Evolutionary conservation across 2,888 invertebrate genomes (phyloP).

Genomic region (Eumerus sabulonum): DNA sequence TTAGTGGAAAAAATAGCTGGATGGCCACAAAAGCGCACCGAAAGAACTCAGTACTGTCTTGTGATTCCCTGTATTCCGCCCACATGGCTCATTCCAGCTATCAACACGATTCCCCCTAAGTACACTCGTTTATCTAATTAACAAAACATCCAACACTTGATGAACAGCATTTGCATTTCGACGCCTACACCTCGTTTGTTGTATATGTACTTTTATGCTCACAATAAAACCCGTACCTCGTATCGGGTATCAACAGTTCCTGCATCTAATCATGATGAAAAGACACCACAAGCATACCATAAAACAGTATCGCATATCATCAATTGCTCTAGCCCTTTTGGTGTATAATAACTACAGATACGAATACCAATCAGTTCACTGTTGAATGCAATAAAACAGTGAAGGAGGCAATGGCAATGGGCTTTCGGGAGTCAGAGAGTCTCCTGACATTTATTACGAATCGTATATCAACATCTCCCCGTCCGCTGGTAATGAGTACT

Average conservation of each 20-base stretch:
- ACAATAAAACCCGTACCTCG: conserved; percentile 32
- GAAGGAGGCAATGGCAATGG: too few species aligned
- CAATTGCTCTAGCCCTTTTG: conserved; percentile 37
- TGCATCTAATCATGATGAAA: conserved; percentile 31
- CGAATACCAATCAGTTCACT: background rate
- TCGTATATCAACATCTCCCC: conserved; percentile 59
- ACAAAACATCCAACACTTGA: conserved; percentile 20
- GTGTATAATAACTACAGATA: conserved; percentile 24
- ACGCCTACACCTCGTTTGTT: conserved; percentile 15
- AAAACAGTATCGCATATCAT: conserved; percentile 61
- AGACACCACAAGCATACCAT: conserved; percentile 27
- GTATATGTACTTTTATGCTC: conserved; percentile 15
- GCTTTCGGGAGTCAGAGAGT: background rate
- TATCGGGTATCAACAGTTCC: too few species aligned
- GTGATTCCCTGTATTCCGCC: too few species aligned
- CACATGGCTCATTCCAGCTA: background rate
- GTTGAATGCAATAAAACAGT: conserved; percentile 34
- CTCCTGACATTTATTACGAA: conserved; percentile 60
- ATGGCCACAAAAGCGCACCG: too few species aligned
- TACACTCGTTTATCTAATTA: conserved; percentile 10
- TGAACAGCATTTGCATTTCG: conserved; percentile 28
- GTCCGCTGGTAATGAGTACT: conserved; percentile 2
- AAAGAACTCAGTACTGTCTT: too few species aligned
- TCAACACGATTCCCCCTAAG: background rate
- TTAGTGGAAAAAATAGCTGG: too few species aligned